Evolutionary conservation across 2,113 vertebrate genomes (phyloP), one percentile per base, ranked within the genome.

Genomic region (Ellobius talpinus): DNA sequence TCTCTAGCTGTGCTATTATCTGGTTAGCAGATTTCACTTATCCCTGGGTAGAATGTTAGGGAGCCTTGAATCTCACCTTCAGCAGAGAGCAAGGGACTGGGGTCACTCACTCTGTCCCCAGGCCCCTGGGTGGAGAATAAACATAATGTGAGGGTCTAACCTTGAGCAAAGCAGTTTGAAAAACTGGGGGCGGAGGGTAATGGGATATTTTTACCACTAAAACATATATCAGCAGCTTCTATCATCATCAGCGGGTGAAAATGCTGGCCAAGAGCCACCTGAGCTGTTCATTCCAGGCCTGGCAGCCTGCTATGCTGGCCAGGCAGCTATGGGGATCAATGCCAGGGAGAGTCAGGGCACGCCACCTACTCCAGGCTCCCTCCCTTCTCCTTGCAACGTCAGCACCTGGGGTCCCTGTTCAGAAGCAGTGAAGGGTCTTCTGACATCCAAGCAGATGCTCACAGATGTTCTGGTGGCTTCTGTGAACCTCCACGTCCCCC

Each of bases 71-170:
- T 50, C 17, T 63, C 2, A 12, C 5, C 82, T 58, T 23, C 33
- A 45, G n/a, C 23, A 50, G 29, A 52, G 33, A 36, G 16, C 6
- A 14, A 29, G 2, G 7, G 21, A 13, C 11, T 14, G n/a, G 13
- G 31, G 10, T 3, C 8, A 7, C 29, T 36, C 23, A 29, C 31
- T n/a, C 72, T 29, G 17, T 55, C 23, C 50, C 23, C 50, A 36
- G 47, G 47, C 13, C 7, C 29, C 39, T 61, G 39, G 61, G 8
- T 8, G 58, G 47, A 24, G 65, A 39, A 68, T 12, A 66, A 2
- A 21, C 1, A 1, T 23, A 4, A 24, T 3, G 1, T 7, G 24
- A 6, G 4, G 26, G 24, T 4, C n/a, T 1, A 3, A 7, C 12
- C 47, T 55, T 36, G 36, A 21, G 39, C 26, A 29, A 65, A 10